phyloP scores from a whole-genome alignment of 2,888 invertebrate species.

The Gryllus longicercus region DNA sequence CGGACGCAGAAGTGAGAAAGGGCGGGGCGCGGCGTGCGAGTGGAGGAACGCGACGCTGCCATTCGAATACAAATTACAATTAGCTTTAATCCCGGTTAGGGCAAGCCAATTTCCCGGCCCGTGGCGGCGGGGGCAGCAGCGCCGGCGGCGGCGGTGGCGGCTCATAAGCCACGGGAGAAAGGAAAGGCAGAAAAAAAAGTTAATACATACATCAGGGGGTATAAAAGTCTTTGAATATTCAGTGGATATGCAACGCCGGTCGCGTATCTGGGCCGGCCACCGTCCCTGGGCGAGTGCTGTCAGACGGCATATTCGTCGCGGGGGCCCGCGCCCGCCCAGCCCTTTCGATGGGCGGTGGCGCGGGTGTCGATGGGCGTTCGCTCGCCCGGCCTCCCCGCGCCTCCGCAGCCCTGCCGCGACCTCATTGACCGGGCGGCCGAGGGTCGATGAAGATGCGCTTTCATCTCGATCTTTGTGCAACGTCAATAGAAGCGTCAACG shows the following conservation, averaged over 20 bases:
- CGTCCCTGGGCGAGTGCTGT: too few species aligned
- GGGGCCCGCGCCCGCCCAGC: too few species aligned
- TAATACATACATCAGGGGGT: constrained; percentile 11
- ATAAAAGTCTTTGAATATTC: constrained; percentile 17
- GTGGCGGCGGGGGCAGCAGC: not conserved
- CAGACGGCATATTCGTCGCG: too few species aligned
- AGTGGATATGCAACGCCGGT: not conserved
- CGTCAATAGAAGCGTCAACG: too few species aligned
- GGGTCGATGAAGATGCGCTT: too few species aligned
- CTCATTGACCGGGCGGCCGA: too few species aligned
- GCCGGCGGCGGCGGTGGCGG: not conserved
- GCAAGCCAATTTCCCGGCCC: not conserved
- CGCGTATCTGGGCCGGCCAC: not conserved
- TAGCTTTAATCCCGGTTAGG: constrained; percentile 17
- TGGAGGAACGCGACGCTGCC: not conserved
- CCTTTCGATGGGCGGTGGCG: too few species aligned
- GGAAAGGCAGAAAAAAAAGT: not conserved
- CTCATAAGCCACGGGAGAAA: constrained; percentile 17
- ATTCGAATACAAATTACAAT: constrained; percentile 17
- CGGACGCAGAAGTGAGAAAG: not conserved
- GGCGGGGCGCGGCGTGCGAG: not conserved
- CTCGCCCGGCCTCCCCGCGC: too few species aligned
- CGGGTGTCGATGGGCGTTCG: too few species aligned
- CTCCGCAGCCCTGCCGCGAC: too few species aligned
- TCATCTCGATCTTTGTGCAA: too few species aligned